Evolutionary conservation across 1,140 invertebrate species (phyloP), one percentile per base, ranked within the genome.

Genomic region (Drosophila gunungcola): DNA sequence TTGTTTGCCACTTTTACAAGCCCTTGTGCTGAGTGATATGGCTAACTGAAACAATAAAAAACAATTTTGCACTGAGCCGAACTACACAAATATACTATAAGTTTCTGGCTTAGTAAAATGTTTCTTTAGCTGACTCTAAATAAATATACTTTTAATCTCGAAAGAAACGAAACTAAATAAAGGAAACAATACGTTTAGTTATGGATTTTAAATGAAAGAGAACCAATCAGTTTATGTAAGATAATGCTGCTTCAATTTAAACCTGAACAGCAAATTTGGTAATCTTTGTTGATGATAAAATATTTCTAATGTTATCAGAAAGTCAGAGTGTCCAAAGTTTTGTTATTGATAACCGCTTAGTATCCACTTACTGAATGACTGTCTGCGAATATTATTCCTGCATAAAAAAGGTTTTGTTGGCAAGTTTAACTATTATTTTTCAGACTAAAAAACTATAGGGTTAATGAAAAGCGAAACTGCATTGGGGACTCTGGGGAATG

Each of bases 1-100:
- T 62, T 68, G 64, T 68, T 64, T 68, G 61, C 64, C 61, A 21
- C 34, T 68, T 67, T 57, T 32, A n/a, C n/a, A 25, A 39, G 25
- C 39, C 21, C 51, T 70, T 48, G 36, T 21, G 34, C 10, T 46
- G 42, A 64, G 60, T 64, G 63, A 64, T 64, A 39, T 21, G 42
- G 16, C 58, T 46, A 11, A 29, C 43, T 7, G 29, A 55, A 58
- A 46, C 16, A 21, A 32, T 48, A 3, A 10, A 9, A 9, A 63
- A 64, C 13, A 25, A 21, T 46, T 25, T 9, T 1, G 12, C 21
- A 11, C 4, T 64, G 7, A 3, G 0, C 1, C 2, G 3, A 36
- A n/a, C 12, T 39, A 57, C 7, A 29, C 2, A 43, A 36, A 29
- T 60, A 61, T n/a, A 54, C 5, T 25, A 9, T 3, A 16, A 27